Base-by-base conservation (phyloP, 2,888 invertebrate species). In the Amorpha juglandis region DNA sequence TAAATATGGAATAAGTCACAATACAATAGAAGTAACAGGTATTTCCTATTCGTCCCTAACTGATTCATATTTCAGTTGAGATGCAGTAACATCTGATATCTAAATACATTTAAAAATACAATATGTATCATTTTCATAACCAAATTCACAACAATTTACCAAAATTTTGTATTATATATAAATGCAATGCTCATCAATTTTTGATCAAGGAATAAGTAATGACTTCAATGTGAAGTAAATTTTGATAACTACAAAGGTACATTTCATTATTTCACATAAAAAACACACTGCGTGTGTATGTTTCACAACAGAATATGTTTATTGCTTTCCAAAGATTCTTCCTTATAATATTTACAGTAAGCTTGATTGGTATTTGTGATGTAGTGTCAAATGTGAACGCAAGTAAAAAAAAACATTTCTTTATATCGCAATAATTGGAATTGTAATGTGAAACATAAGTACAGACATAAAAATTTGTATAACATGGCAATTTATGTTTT, bases 191-290 rank as follows among this genome's bases (percentile, higher is more conserved):
- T 69, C 66, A 68, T 70, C 68, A 70, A 47, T 42, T 45, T 19
- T 27, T 64, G 38, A 55, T 48, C 55, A 33, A 33, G 55, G 42
- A 19, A 42, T 65, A 58, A 35, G 47, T 33, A 47, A 64, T 68
- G 62, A 71, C 78, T 77, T 77, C 75, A 78, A 77, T 76, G 71
- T 77, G 78, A 76, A 78, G 70, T 62, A 52, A 42, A 51, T 50
- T 66, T 62, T 66, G 58, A 58, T 42, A 45, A 58, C 55, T 58
- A 48, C 58, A 27, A 48, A 63, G 63, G 27, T 33, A 35, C 48
- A 19, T 21, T 45, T 33, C 4, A 47, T 19, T 48, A 63, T 27
- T 6, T 47, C 45, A 27, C 33, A 47, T 33, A 27, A 63, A 63
- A 47, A 63, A 48, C 62, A 50, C 19, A 55, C n/a, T n/a, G n/a